Conservation (phyloP, 30 jellyfish, hydroid and myxozoan genomes). For the Nemopilema nomurai region DNA sequence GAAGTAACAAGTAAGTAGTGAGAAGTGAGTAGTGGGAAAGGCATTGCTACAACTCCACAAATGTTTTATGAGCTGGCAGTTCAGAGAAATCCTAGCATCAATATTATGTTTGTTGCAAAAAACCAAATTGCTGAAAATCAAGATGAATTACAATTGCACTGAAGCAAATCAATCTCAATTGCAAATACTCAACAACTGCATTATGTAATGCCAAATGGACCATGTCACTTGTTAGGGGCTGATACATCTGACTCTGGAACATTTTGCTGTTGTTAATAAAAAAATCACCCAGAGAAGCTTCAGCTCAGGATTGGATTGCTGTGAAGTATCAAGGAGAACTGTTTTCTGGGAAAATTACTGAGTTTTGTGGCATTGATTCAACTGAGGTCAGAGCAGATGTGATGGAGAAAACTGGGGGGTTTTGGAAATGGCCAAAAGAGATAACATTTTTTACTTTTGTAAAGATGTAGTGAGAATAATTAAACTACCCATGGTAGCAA, state of each 20-base stretch:
- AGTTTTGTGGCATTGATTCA: slow-evolving; percentile 27
- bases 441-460: not conserved
- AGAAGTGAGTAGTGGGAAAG: slow-evolving; percentile 20
- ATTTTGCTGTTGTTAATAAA: not conserved
- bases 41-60: slow-evolving; percentile 9
- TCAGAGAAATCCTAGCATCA: slow-evolving; percentile 19
- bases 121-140: slow-evolving; percentile 22
- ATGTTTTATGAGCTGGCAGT: slow-evolving; percentile 14
- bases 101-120: not conserved
- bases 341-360: slow-evolving; percentile 29
- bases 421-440: slow-evolving; percentile 45
- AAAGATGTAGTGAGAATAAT: not conserved
- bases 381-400: slow-evolving; percentile 11
- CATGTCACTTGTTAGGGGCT: slow-evolving; percentile 18
- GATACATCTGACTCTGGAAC: slow-evolving; percentile 19
- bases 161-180: slow-evolving; percentile 26
- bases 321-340: slow-evolving; percentile 26
- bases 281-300: slow-evolving; percentile 5
- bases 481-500: slow-evolving; percentile 5
- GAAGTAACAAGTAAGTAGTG: too few species aligned
- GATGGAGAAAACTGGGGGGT: slow-evolving; percentile 27
- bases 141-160: slow-evolving; percentile 2
- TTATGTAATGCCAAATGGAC: slow-evolving; percentile 12
- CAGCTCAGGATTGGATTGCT: slow-evolving; percentile 36
- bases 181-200: slow-evolving; percentile 39